phyloP scores from a whole-genome alignment of 2,888 invertebrate genomes.

The Stenodera caucasica region DNA sequence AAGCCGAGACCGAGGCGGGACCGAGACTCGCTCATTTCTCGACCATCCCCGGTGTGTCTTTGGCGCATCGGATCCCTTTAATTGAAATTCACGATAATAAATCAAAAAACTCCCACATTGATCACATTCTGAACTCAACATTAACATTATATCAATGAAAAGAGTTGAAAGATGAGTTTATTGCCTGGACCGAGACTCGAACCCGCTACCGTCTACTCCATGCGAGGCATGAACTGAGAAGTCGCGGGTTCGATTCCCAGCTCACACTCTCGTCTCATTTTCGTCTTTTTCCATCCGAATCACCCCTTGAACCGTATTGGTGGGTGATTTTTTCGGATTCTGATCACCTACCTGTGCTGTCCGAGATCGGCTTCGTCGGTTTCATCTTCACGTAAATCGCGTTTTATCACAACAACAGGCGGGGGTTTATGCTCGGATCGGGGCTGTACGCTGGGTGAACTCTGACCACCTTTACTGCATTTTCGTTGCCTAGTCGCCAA shows the following conservation, averaged over 20 bases:
- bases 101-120: too few species aligned
- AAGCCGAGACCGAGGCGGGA: conserved; percentile 74
- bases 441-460: conserved; percentile 64
- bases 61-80: conserved; percentile 56
- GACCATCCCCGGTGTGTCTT: conserved; percentile 71
- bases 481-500: conserved; percentile 88
- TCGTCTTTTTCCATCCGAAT: too few species aligned
- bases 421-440: conserved; percentile 82
- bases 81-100: conserved; percentile 11
- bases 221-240: too few species aligned
- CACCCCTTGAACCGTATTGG: too few species aligned
- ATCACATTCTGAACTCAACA: too few species aligned
- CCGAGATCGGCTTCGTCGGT: conserved; percentile 64
- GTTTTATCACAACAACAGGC: conserved; percentile 88
- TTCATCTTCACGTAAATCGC: conserved; percentile 83
- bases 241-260: too few species aligned
- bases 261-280: too few species aligned
- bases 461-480: conserved; percentile 60
- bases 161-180: too few species aligned
- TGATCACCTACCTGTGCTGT: conserved; percentile 49
- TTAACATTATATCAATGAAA: too few species aligned
- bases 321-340: too few species aligned
- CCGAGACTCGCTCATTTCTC: conserved; percentile 77
- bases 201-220: too few species aligned
- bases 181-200: too few species aligned